These are phyloP conservation scores for Ciconia boyciana DNA, from an alignment of 2,113 vertebrate genomes.

Conservation along the genomic window DNA sequence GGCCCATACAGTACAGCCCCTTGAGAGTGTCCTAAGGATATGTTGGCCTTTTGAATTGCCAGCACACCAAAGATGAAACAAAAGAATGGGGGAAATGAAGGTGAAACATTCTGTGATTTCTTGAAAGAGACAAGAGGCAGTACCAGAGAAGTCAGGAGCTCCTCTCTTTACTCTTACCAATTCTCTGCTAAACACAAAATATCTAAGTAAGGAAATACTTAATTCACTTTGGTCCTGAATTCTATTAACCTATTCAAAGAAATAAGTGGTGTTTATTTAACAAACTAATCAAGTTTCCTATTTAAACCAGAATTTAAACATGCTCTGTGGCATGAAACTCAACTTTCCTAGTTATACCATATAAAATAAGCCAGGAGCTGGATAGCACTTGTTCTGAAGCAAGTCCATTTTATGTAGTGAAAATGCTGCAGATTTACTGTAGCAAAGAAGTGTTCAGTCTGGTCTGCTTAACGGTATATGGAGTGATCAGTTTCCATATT, in stretches of 20 bases:
- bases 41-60: not conserved
- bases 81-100: not conserved
- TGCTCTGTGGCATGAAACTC: not conserved
- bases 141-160: not conserved
- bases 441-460: not conserved
- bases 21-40: not conserved
- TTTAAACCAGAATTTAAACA: not conserved
- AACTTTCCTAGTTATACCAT: not conserved
- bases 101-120: not conserved
- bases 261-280: not conserved
- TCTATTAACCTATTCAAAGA: not conserved
- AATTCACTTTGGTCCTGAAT: not conserved
- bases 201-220: not conserved
- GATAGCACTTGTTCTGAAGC: not conserved
- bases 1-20: accelerated
- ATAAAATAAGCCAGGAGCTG: not conserved
- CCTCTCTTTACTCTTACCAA: not conserved
- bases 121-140: not conserved
- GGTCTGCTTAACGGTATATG: not conserved
- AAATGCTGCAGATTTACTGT: not conserved
- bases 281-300: not conserved
- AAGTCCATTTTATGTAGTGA: not conserved
- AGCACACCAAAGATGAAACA: not conserved
- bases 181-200: not conserved
- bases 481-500: not conserved